A percentile compares a stretch with the other conserved stretches of the same genome.
Evolutionary conservation across 2,113 vertebrate species (phyloP).

Genomic region (Nibea coibor): DNA sequence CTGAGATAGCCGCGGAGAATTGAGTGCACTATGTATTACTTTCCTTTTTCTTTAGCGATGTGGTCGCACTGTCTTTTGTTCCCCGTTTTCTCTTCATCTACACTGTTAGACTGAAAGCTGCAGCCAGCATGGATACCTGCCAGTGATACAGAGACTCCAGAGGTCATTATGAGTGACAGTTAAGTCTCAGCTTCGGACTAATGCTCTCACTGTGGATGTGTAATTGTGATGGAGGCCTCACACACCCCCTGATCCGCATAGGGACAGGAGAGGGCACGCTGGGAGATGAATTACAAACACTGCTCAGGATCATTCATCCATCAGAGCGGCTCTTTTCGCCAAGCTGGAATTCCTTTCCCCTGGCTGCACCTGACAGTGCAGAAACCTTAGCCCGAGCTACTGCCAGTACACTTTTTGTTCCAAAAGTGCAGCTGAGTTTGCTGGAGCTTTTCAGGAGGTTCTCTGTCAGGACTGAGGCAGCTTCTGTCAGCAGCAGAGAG

Average conservation of each 20-base stretch:
- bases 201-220: slow-evolving; percentile 39
- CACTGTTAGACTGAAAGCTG: slow-evolving; percentile 11
- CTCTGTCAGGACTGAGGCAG: slow-evolving; percentile 32
- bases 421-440: slow-evolving; percentile 58
- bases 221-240: slow-evolving; percentile 45
- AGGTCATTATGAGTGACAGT: slow-evolving; percentile 34
- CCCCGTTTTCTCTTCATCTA: slow-evolving; percentile 25
- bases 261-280: slow-evolving; percentile 54
- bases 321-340: slow-evolving; percentile 52
- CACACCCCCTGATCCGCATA: slow-evolving; percentile 29
- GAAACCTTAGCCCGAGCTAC: slow-evolving; percentile 59
- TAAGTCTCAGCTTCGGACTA: neutral
- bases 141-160: slow-evolving; percentile 36
- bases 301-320: slow-evolving; percentile 62
- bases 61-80: slow-evolving; percentile 29
- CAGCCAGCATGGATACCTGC: slow-evolving; percentile 36
- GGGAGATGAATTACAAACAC: slow-evolving; percentile 68
- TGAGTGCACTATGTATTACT: slow-evolving; percentile 22
- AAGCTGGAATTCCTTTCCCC: slow-evolving; percentile 66
- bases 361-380: slow-evolving; percentile 71
- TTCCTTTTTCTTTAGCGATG: slow-evolving; percentile 12
- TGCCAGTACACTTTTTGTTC: slow-evolving; percentile 34
- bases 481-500: slow-evolving; percentile 41
- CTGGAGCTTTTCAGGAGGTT: slow-evolving; percentile 47
- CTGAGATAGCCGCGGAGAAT: slow-evolving; percentile 37